Base-by-base conservation (phyloP, 2,888 invertebrate species). In the Conops quadrifasciatus region DNA sequence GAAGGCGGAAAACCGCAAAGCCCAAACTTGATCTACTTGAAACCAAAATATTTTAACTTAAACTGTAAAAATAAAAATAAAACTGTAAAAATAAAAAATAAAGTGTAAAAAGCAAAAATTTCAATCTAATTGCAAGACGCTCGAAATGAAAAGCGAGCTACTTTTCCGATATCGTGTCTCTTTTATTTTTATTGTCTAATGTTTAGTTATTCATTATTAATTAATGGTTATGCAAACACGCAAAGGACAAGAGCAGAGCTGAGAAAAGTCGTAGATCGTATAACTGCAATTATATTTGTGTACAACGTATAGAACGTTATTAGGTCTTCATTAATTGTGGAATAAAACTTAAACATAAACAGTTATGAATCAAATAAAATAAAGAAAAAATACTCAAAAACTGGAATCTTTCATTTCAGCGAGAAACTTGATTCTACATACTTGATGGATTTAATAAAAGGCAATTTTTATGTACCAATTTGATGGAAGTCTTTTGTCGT, bases 41-140 rank as follows among this genome's bases (percentile, higher is more conserved):
- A 43, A 58, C 56, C 16, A 60, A 60, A 24, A 60, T 36, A 51
- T 60, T 45, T 36, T 62, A 58, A 36, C 36, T 36, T 36, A 71
- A 72, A 68, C 24, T 24, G 70, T 43, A 21, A 65, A 68, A 19
- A 26, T 19, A 60, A n/a, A 64, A 70, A 65, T 13, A 67, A 66
- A 24, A 67, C 71, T 49, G 45, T 36, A 60, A 43, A 43, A 24
- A 67, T 62, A 58, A 21, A 63, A 49, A 24, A 28, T 67, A 24
- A 53, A 53, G 36, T 66, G 43, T 16, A 36, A 36, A 36, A 36
- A 36, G 36, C 36, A 36, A 36, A 36, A 36, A 36, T 36, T 36
- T 36, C 4, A 36, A 36, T 36, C n/a, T 36, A 36, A 36, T 9
- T 36, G 9, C 36, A 9, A 36, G 9, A 36, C 9, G 5, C 36